Evolutionary conservation across 2,888 invertebrate species (phyloP).

Genomic region (Pachymerium ferrugineum): DNA sequence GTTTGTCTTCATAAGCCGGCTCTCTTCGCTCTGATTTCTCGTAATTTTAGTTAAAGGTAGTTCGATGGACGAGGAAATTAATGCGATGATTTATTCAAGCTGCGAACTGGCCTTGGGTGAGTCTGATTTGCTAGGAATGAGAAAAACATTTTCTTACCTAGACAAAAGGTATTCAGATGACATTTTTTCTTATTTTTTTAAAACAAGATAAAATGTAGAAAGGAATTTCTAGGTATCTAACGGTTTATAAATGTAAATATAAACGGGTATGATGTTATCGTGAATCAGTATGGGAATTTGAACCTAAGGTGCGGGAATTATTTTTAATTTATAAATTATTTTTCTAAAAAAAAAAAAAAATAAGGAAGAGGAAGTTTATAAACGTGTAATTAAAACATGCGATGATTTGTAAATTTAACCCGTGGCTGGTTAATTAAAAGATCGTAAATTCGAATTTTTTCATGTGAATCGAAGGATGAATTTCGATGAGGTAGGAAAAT

Average conservation of each 20-base stretch:
- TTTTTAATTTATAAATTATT: not conserved
- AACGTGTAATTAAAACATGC: not conserved
- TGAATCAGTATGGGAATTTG: slow-evolving; percentile 17
- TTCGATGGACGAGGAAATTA: slow-evolving; percentile 5
- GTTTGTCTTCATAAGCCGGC: slow-evolving; percentile 6
- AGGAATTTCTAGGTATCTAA: no score
- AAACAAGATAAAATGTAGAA: no score
- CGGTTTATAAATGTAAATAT: no score
- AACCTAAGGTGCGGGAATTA: not conserved
- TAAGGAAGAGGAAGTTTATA: slow-evolving; percentile 7
- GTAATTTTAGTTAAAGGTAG: not conserved
- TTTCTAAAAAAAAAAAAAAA: not conserved
- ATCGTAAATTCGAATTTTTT: not conserved
- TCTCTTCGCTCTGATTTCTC: slow-evolving; percentile 14
- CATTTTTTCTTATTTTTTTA: no score
- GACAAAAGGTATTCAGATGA: no score
- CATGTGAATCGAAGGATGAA: not conserved
- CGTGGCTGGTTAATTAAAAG: slow-evolving; percentile 9
- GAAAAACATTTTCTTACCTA: no score
- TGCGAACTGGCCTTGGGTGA: no score
- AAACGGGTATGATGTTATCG: no score
- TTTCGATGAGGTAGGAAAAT: not conserved
- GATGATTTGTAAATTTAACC: slow-evolving; percentile 16
- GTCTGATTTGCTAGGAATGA: no score
- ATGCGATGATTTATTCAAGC: not conserved